Percentiles rank a stretch among this genome's conserved stretches.
Evolutionary conservation across 2,113 vertebrate genomes (phyloP).

Genomic region (Daubentonia madagascariensis): DNA sequence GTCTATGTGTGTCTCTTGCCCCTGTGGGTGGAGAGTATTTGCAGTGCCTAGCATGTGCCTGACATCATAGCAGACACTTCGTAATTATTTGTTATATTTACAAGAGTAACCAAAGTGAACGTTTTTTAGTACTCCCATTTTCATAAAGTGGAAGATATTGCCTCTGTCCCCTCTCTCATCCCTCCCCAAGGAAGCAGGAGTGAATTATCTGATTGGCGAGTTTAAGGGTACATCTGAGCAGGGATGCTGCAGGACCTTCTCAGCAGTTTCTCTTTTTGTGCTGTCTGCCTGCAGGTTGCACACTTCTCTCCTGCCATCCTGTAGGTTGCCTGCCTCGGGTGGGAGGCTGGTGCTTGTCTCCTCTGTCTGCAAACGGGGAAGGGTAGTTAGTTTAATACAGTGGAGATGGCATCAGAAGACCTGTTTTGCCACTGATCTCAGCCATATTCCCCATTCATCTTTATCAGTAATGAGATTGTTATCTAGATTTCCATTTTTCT

Average conservation of each 20-base stretch:
- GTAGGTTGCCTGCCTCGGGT: background rate
- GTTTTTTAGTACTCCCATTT: background rate
- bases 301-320: background rate
- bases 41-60: accelerated
- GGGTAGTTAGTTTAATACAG: background rate
- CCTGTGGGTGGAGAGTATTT: accelerated
- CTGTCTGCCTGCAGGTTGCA: background rate
- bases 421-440: background rate
- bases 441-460: background rate
- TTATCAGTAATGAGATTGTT: background rate
- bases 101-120: background rate
- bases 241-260: background rate
- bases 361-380: background rate
- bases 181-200: background rate
- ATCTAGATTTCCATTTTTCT: background rate
- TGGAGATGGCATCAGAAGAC: background rate
- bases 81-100: background rate
- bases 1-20: background rate
- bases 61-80: background rate
- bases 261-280: background rate
- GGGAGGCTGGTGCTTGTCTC: background rate
- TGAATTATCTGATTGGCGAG: background rate
- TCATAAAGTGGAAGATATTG: background rate
- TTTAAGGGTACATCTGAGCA: background rate
- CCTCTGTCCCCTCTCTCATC: background rate